These are phyloP conservation scores for Solen grandis DNA, from an alignment of 1,140 invertebrate genomes.

Conservation along the genomic window DNA sequence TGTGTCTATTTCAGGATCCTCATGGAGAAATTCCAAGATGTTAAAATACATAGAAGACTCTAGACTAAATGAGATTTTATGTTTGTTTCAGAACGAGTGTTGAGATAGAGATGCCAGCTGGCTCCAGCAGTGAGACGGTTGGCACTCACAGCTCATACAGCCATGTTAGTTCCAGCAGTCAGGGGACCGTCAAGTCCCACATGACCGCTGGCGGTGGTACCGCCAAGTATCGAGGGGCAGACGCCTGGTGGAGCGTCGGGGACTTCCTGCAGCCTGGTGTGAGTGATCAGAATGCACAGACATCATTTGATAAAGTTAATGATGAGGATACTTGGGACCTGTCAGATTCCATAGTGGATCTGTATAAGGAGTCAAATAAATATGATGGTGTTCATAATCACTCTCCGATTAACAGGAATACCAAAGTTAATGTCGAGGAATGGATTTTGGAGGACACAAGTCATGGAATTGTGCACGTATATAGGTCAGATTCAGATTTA, in stretches of 20 bases:
- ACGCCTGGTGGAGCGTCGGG: constrained; percentile 78
- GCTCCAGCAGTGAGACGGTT: constrained; percentile 46
- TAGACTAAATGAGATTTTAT: neutral
- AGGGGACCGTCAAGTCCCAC: constrained; percentile 25
- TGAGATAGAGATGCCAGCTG: constrained; percentile 52
- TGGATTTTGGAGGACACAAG: constrained; percentile 77
- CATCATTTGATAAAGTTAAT: constrained; percentile 57
- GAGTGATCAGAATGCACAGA: constrained; percentile 69
- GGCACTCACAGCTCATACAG: constrained; percentile 50
- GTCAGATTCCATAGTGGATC: constrained; percentile 78
- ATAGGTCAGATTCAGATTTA: constrained; percentile 67
- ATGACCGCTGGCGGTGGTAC: neutral
- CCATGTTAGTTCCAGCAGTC: constrained; percentile 45
- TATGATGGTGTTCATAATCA: constrained; percentile 49
- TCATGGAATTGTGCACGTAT: constrained; percentile 79
- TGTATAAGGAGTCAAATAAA: constrained; percentile 72
- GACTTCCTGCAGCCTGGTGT: constrained; percentile 68
- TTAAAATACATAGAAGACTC: neutral
- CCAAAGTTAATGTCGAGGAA: constrained; percentile 66
- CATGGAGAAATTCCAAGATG: neutral
- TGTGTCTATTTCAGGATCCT: neutral
- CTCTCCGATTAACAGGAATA: constrained; percentile 29
- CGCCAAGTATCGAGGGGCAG: constrained; percentile 65
- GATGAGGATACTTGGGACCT: constrained; percentile 78
- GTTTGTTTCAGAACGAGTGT: constrained; percentile 49